phyloP scores from a whole-genome alignment of 2,113 vertebrate genomes.

The Beaufortia kweichowensis region DNA sequence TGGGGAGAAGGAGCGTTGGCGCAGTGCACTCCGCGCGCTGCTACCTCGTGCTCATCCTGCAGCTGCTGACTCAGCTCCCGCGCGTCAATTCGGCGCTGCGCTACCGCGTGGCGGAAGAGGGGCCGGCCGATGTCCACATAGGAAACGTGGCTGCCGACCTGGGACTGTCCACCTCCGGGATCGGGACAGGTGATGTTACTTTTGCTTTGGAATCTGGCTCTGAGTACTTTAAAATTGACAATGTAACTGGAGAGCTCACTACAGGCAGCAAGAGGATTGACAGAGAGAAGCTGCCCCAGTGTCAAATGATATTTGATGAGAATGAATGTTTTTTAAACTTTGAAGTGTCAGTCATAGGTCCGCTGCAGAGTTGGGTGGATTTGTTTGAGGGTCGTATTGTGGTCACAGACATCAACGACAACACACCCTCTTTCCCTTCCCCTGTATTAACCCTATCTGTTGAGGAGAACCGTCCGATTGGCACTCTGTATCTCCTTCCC shows the following conservation, averaged over 20 bases:
- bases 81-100: constrained; percentile 86
- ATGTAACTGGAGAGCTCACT: constrained; percentile 94
- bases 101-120: constrained; percentile 93
- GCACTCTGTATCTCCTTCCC: constrained; percentile 94
- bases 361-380: constrained; percentile 96
- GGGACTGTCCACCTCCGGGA: constrained; percentile 70
- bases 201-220: constrained; percentile 96
- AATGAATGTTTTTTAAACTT: constrained; percentile 97
- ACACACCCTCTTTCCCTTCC: constrained; percentile 95
- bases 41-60: constrained; percentile 77
- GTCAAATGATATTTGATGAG: constrained; percentile 98
- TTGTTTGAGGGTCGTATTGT: constrained; percentile 93
- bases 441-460: constrained; percentile 93
- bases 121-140: constrained; percentile 90
- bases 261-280: constrained; percentile 89
- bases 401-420: constrained; percentile 96
- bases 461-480: constrained; percentile 94
- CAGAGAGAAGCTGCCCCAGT: constrained; percentile 94
- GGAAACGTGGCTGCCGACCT: constrained; percentile 93
- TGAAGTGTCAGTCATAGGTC: constrained; percentile 95
- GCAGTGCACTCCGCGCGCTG: constrained; percentile 75
- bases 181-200: constrained; percentile 90
- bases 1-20: constrained; percentile 72
- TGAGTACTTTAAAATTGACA: constrained; percentile 96
- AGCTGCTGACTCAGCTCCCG: constrained; percentile 85